A percentile compares a stretch with the other conserved stretches of the same genome.
Evolutionary conservation across 2,113 vertebrate genomes (phyloP).

Genomic region (Leptobrachium ailaonicum): DNA sequence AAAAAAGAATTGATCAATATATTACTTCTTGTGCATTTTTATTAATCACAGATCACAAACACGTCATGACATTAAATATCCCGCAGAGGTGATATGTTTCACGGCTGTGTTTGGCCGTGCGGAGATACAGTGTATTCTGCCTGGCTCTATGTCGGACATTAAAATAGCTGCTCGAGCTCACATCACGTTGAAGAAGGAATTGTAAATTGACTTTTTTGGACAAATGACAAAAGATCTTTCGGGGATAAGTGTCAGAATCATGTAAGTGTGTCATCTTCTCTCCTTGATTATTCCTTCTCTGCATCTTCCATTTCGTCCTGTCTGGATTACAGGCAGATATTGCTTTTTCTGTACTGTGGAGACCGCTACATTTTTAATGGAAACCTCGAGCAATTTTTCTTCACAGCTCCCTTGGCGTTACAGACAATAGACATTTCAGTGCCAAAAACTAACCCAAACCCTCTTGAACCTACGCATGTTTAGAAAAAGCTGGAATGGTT

Average conservation of each 20-base stretch:
- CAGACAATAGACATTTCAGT: slow-evolving; percentile 56
- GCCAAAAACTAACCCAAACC: slow-evolving; percentile 49
- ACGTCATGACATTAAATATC: slow-evolving; percentile 1
- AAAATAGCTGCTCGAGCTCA: background rate
- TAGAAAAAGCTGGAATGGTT: background rate
- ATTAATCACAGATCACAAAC: background rate
- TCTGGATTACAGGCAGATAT: slow-evolving; percentile 57
- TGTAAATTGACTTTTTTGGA: slow-evolving; percentile 56
- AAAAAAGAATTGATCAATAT: too few relatives aligned
- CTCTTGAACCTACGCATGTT: background rate
- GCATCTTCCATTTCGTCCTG: slow-evolving; percentile 57
- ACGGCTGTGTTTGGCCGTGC: background rate
- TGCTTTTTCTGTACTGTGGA: slow-evolving; percentile 47
- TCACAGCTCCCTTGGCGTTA: slow-evolving; percentile 31
- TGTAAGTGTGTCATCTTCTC: slow-evolving; percentile 30
- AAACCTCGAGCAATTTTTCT: slow-evolving; percentile 55
- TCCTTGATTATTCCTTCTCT: slow-evolving; percentile 53
- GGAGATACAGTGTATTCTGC: too few relatives aligned
- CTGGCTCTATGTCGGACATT: background rate
- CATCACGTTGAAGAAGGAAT: slow-evolving; percentile 32
- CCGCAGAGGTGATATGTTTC: background rate
- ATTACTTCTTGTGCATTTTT: too few relatives aligned
- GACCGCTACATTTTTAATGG: slow-evolving; percentile 62
- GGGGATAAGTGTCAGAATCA: slow-evolving; percentile 56
- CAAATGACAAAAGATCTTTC: slow-evolving; percentile 51